Conservation (phyloP, 2,888 invertebrate genomes). For the Tenodera sinensis region DNA sequence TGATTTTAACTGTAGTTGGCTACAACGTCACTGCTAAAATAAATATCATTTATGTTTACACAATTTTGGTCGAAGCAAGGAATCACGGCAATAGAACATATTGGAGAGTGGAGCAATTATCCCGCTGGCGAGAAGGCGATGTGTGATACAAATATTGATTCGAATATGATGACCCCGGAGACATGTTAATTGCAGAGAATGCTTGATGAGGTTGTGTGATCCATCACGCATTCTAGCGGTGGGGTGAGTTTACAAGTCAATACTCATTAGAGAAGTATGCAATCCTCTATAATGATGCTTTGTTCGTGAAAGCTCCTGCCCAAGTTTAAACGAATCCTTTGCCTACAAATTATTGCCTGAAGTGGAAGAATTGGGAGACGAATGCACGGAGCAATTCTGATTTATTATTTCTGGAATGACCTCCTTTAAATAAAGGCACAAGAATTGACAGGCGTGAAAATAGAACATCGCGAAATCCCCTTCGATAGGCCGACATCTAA, state of each 20-base stretch:
- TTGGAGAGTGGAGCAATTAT: neutral
- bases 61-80: neutral
- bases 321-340: too few species aligned
- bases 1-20: neutral
- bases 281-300: too few species aligned
- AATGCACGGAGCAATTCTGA: too few species aligned
- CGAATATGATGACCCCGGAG: conserved; percentile 16
- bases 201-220: conserved; percentile 13
- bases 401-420: too few species aligned
- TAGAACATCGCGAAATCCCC: too few species aligned
- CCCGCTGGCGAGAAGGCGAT: neutral
- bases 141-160: conserved; percentile 12
- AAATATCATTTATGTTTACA: neutral
- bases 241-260: neutral
- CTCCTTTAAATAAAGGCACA: too few species aligned
- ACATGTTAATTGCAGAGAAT: conserved; percentile 13
- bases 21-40: neutral
- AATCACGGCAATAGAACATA: neutral
- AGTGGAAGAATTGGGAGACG: too few species aligned
- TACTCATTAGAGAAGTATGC: neutral
- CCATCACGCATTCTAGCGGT: neutral
- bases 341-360: too few species aligned
- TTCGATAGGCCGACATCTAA: too few species aligned
- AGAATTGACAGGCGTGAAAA: too few species aligned
- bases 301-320: too few species aligned